Base-by-base conservation (phyloP, 2,888 invertebrate genomes). In the Cataglyphis rosenhaueri region DNA sequence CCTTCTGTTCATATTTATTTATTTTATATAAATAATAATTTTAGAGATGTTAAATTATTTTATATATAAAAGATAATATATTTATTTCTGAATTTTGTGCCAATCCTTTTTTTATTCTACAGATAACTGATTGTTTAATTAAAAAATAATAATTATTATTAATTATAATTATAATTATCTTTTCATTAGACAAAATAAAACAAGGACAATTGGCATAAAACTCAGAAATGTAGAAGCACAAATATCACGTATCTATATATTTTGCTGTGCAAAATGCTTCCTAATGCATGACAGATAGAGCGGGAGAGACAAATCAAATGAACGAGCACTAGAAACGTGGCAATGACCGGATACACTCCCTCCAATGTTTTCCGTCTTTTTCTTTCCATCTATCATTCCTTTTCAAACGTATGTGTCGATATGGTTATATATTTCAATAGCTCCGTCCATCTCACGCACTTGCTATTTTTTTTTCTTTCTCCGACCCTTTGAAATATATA, bases 341-440 rank as follows among this genome's bases (percentile, higher is more conserved):
- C 93, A 94, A 94, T 93, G 94, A 94, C 93, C 93, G 93, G 93
- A 94, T 93, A 93, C 91, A 90, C 91, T 92, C 90, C 90, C 91
- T 91, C 91, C 85, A 87, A 82, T 88, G 71, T 85, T 83, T 81
- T 81, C 81, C 65, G 38, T 85, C 85, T 85, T 78, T 48, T 38
- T 87, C 83, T 65, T 84, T 73, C 55, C 29, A 57, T 70, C 52
- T 35, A 55, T 2, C 32, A 52, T 5, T n/a, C 38, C 57, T 66
- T 76, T 84, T 85, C 84, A 57, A 81, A 55, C 59, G 48, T 59
- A 66, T 48, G 41, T 48, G 81, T 70, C 32, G 64, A 48, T 59
- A 65, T 73, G 65, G 55, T 81, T 55, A 48, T 64, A 35, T 79
- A 57, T 84, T 86, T 73, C 65, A 82, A 81, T 79, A 64, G 62